Conservation (phyloP, 2,888 invertebrate genomes). For the Liopterus haemorrhoidalis region DNA sequence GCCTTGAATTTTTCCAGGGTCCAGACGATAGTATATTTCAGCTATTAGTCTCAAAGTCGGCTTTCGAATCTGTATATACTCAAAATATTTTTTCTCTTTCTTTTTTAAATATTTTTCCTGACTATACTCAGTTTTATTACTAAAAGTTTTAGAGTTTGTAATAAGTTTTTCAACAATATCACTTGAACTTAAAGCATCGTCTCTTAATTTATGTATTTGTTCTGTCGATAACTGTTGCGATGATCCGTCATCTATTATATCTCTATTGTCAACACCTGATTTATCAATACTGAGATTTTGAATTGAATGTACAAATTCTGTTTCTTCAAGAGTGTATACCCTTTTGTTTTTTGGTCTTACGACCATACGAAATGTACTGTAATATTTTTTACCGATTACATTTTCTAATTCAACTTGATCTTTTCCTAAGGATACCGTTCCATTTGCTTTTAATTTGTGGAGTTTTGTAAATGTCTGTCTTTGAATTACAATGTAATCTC, state of each 20-base stretch:
- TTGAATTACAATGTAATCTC: conserved; percentile 70
- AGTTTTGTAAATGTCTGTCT: conserved; percentile 72
- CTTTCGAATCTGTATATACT: conserved; percentile 69
- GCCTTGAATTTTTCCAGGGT: conserved; percentile 67
- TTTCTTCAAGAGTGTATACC: conserved; percentile 51
- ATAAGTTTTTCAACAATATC: conserved; percentile 83
- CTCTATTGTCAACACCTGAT: conserved; percentile 77
- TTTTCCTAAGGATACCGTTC: conserved; percentile 60
- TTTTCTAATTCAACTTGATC: conserved; percentile 63
- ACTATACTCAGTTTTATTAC: conserved; percentile 82
- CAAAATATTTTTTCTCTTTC: conserved; percentile 90
- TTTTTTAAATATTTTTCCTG: conserved; percentile 93
- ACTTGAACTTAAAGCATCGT: conserved; percentile 68
- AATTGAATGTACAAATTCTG: conserved; percentile 53
- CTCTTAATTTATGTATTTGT: conserved; percentile 74
- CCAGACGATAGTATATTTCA: conserved; percentile 78
- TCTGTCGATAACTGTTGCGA: conserved; percentile 79
- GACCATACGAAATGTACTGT: conserved; percentile 70
- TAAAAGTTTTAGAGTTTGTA: conserved; percentile 86
- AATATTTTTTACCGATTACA: conserved; percentile 63
- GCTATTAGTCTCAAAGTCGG: conserved; percentile 77
- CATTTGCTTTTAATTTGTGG: conserved; percentile 62
- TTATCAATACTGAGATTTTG: conserved; percentile 59
- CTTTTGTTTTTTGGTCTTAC: conserved; percentile 52
- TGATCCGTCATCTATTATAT: conserved; percentile 68